Evolutionary conservation across 1,140 invertebrate species (phyloP), one percentile per base, ranked within the genome.

Genomic region (Phenacoccus solenopsis): DNA sequence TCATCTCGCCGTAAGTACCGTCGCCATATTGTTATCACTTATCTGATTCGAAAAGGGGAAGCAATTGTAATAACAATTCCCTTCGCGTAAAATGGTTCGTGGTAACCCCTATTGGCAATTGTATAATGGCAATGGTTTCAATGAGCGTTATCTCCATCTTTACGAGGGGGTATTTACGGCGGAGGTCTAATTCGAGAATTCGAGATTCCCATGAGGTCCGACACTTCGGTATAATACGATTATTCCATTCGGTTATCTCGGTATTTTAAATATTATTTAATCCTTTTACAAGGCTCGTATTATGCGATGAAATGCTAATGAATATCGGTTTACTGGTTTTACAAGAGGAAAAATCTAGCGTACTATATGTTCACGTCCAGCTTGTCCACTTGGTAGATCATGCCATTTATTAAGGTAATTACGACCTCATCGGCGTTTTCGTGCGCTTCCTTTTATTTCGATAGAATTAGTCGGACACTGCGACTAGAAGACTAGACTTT

Each of bases 1-100:
- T 64, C 59, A 64, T 64, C 59, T 64, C 9, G 59, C 25, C 16
- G 25, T 64, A 27, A 64, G 59, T 64, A 64, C 25, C 25, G 59
- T 64, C 59, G 59, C 59, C 59, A 64, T 64, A 64, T 64, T 64
- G 59, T 64, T 64, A 64, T 64, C 59, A 64, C 25, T 64, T 64
- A 64, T 64, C 59, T 64, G 59, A 64, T 64, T 64, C 16, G 10
- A 64, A 10, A 27, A 64, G 59, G 59, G 59, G 32, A 64, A 64
- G 59, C 25, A 64, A 64, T 64, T 64, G 59, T 24, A 64, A 64
- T 38, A 10, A 20, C 20, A 64, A 16, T 27, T 20, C 59, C 59
- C 59, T 64, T 64, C 25, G 2, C 10, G 59, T 64, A 64, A 25
- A 64, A 64, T 64, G n/a, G n/a, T n/a, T n/a, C 22, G 20, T 64